Evolutionary conservation across 2,888 invertebrate genomes (phyloP), one percentile per base, ranked within the genome.

Genomic region (Acrobasis suavella): DNA sequence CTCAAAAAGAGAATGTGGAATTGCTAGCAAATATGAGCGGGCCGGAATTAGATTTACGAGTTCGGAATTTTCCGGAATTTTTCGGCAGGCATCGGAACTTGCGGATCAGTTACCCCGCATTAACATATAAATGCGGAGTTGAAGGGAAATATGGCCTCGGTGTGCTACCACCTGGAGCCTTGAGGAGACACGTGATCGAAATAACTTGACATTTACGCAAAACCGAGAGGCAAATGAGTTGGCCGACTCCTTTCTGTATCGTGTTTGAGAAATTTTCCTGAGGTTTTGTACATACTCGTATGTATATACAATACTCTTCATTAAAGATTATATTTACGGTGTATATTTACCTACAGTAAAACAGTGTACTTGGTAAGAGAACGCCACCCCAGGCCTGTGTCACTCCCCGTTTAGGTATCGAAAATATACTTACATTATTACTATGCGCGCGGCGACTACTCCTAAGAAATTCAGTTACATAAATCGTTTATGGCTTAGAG

Each of bases 31-130:
- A 83, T 84, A 85, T 85, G 83, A 83, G 77, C 69, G 76, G 67
- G 79, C 78, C 81, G 78, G 83, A 91, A 91, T 90, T 91, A 88
- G 88, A 91, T 91, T 91, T 91, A 87, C 85, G 87, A 87, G 82
- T 86, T 82, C 81, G 83, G 83, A 85, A 85, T 88, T 89, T 88
- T 89, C 39, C 42, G 42, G 56, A 56, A 42, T 56, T 86, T 86
- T 83, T 85, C 85, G 81, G 78, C 73, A 80, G 76, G 77, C 81
- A 78, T 73, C 76, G 72, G 69, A 60, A 62, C 62, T 55, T 50
- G 42, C 62, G 80, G 86, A 89, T 89, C 87, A 86, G 85, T 87
- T 82, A 81, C 84, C 82, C 64, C 72, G 73, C 82, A 89, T 90
- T 85, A 83, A 82, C 85, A 85, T 85, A 86, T 83, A 86, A 84